Base-by-base conservation (phyloP, 2,888 invertebrate species). In the Nineta flava region DNA sequence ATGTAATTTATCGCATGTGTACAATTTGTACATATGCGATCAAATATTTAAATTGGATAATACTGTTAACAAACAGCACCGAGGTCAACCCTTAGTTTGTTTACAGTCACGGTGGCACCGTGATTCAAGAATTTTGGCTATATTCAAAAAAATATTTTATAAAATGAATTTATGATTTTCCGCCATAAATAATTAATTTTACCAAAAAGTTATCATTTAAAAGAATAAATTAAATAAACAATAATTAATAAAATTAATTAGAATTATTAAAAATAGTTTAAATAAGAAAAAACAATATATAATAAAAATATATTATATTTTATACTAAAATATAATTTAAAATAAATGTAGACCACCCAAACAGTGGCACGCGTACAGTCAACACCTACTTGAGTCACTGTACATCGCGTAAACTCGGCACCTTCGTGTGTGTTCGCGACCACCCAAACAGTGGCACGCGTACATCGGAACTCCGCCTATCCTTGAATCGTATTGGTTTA, bases 311-410 rank as follows among this genome's bases (percentile, higher is more conserved):
- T 15, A 38, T 35, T 35, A 9, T 35, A 35, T 38, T 38, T 38
- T 15, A 26, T 26, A 26, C 26, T 26, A 26, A 26, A 38, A 38
- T 38, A 38, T 38, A 12, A 38, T 44, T 44, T 44, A 13, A 44
- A 44, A 44, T 26, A 21, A 26, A 44, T 19, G 44, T 21, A 26
- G 44, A 44, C 44, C 44, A 44, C 44, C 44, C 44, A 44, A 44
- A 19, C 44, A 44, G 44, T 44, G 44, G 44, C 44, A 44, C 44
- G 44, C 44, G 44, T 44, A 44, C 44, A 19, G 44, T 44, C 44
- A 44, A 44, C 44, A 44, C 44, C 44, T 44, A 17, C 21, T 44
- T 44, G 21, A 19, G 26, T 44, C 44, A 19, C 19, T 26, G 13
- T 26, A 21, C 7, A 21, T 44, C 44, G 44, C 19, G 21, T 19